Evolutionary conservation across 2,113 vertebrate genomes (phyloP).

Genomic region (Sakesphorus luctuosus): DNA sequence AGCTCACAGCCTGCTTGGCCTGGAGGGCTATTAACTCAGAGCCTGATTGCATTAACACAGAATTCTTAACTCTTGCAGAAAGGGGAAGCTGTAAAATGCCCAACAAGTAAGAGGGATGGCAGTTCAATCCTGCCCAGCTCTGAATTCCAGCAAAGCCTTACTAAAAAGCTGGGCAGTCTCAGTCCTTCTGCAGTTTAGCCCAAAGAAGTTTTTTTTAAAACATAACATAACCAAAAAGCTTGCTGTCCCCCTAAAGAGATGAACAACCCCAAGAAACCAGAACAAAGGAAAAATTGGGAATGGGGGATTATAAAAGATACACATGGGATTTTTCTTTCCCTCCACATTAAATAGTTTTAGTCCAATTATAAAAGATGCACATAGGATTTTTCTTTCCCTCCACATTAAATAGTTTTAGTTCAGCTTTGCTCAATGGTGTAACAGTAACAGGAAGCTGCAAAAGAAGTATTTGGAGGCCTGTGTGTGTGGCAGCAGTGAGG

Average conservation of each 20-base stretch:
- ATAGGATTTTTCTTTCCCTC: fast-evolving
- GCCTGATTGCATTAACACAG: not conserved
- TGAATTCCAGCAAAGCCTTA: not conserved
- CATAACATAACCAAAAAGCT: not conserved
- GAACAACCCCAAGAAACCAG: not conserved
- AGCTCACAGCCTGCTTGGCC: not conserved
- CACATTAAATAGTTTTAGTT: not conserved
- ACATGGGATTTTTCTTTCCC: fast-evolving
- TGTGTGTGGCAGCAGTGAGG: not conserved
- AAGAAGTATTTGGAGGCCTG: not conserved
- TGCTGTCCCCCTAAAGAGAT: not conserved
- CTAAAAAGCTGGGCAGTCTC: not conserved
- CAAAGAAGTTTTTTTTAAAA: not conserved
- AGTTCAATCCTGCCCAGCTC: not conserved
- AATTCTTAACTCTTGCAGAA: not conserved
- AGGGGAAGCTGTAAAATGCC: not conserved
- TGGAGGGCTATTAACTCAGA: not conserved
- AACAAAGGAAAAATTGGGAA: not conserved
- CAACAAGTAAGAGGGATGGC: not conserved
- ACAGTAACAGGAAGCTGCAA: not conserved
- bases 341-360: not conserved
- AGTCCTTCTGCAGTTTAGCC: not conserved
- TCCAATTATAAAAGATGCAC: not conserved
- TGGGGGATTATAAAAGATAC: not conserved
- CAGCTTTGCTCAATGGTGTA: not conserved